Evolutionary conservation across 1,140 invertebrate genomes (phyloP).

Genomic region (Diorhabda sublineata): DNA sequence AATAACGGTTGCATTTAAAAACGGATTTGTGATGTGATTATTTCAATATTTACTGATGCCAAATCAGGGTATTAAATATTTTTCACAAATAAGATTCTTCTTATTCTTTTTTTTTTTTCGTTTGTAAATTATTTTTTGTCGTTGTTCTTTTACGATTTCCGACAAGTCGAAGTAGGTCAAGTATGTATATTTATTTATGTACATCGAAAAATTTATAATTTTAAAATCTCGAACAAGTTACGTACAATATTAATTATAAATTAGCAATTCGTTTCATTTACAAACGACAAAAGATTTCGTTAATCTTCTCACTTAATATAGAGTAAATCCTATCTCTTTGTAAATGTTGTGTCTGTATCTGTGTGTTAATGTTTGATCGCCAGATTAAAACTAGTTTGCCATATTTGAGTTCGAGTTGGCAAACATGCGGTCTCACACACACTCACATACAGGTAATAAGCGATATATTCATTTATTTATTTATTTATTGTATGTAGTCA

Average conservation of each 20-base stretch:
- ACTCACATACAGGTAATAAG: background rate
- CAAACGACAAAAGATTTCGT: slow-evolving; percentile 2
- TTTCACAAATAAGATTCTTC: no score
- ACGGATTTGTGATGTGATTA: slow-evolving; percentile 23
- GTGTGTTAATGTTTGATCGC: background rate
- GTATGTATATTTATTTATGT: no score
- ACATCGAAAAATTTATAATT: no score
- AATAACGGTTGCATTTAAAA: slow-evolving; percentile 23
- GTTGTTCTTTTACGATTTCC: no score
- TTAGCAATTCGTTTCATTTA: background rate
- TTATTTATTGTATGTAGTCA: background rate
- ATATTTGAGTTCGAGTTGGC: background rate
- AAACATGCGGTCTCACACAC: background rate
- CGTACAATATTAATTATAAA: no score
- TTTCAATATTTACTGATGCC: slow-evolving; percentile 18
- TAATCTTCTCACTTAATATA: background rate
- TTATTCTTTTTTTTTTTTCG: no score
- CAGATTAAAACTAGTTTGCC: background rate
- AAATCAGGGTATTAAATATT: no score
- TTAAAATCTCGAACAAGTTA: no score
- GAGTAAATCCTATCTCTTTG: background rate
- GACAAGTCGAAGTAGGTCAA: no score
- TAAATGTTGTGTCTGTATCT: background rate
- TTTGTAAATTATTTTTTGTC: no score
- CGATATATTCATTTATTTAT: background rate